Evolutionary conservation across 1,140 invertebrate species (phyloP).

Genomic region (Brachionus manjavacas): DNA sequence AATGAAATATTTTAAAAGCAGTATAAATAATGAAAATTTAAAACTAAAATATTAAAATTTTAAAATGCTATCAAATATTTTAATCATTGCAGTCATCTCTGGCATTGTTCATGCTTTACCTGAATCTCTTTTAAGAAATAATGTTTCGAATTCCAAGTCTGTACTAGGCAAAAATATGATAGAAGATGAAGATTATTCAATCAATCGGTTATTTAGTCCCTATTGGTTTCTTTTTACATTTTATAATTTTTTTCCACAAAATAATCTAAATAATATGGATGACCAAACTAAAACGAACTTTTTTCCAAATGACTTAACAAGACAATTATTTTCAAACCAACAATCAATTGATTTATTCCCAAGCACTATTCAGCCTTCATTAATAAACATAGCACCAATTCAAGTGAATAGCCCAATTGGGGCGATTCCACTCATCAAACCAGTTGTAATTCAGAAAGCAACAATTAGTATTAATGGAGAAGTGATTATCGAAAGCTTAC

Average conservation of each 20-base stretch:
- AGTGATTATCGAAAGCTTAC: conserved; percentile 27
- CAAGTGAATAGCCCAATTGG: background rate
- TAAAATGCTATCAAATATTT: background rate
- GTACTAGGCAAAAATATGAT: background rate
- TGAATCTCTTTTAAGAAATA: background rate
- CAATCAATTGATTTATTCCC: background rate
- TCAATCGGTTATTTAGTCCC: background rate
- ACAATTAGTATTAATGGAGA: background rate
- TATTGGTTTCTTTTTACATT: background rate
- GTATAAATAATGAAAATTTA: background rate
- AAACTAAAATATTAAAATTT: background rate
- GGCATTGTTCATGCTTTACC: background rate
- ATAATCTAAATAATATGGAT: background rate
- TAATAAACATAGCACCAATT: background rate
- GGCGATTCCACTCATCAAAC: background rate
- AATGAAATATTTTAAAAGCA: background rate
- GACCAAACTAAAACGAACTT: no score
- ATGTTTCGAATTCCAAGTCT: background rate
- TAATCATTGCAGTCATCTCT: background rate
- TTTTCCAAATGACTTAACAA: background rate
- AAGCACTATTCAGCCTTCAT: background rate
- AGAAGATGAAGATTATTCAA: background rate
- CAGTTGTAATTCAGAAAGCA: background rate
- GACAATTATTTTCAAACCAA: background rate
- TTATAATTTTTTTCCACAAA: background rate